Percentiles rank a stretch among this genome's conserved stretches.
Evolutionary conservation across 2,888 invertebrate genomes (phyloP).

Genomic region (Panzeria rudis): DNA sequence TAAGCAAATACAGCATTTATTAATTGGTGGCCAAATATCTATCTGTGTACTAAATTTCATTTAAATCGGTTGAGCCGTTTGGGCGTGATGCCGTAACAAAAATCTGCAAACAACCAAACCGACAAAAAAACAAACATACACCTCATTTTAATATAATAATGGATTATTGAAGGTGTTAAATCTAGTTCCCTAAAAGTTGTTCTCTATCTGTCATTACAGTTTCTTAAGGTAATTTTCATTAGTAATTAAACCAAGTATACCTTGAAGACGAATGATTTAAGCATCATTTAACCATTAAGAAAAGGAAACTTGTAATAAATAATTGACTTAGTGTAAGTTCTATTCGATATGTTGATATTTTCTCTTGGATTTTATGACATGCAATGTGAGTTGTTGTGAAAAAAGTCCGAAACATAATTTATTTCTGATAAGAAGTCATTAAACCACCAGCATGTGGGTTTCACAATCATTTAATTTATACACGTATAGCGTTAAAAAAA

Average conservation of each 20-base stretch:
- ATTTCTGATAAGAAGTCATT: not conserved
- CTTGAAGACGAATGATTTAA: not conserved
- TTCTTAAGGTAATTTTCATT: slow-evolving; percentile 52
- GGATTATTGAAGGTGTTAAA: slow-evolving; percentile 8
- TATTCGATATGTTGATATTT: no score
- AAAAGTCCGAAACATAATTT: not conserved
- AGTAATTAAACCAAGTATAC: slow-evolving; percentile 60
- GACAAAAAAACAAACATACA: no score
- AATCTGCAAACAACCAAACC: no score
- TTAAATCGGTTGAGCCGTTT: no score
- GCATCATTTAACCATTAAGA: not conserved
- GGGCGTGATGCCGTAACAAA: no score
- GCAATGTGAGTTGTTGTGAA: not conserved
- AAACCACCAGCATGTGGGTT: not conserved
- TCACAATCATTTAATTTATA: not conserved
- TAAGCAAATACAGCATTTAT: no score
- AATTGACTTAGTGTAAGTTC: no score
- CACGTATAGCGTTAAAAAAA: no score
- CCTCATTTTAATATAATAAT: not conserved
- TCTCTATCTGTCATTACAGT: slow-evolving; percentile 43
- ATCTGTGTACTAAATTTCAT: no score
- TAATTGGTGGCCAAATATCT: no score
- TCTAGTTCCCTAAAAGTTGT: not conserved
- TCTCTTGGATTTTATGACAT: not conserved
- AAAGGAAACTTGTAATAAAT: slow-evolving; percentile 30